Evolutionary conservation across 2,113 vertebrate genomes (phyloP), one percentile per base, ranked within the genome.

Genomic region (Telmatochromis bifrenatus): DNA sequence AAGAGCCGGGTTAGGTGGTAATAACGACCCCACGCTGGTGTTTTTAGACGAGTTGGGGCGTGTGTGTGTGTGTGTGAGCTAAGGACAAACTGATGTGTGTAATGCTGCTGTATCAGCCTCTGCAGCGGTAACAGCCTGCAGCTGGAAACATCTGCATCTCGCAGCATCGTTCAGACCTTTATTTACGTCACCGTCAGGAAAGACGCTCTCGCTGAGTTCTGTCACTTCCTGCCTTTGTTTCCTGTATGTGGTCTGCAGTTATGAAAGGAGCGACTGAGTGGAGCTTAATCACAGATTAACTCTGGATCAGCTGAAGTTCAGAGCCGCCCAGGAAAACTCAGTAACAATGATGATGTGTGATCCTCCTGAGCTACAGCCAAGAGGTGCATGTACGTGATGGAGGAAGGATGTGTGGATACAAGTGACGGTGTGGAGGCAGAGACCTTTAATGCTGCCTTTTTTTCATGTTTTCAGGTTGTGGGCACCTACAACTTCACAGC

Each of bases 401-500:
- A 62, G 31, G 31, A 62, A 62, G 31, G 58, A 62, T 62, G 17
- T 62, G 31, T 62, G 9, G 58, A 62, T 35, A 35, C 9, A n/a
- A 35, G 58, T 62, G 17, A 62, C 6, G 1, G 58, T 62, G 21
- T 47, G 39, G 39, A 28, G 39, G 14, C 6, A 4, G 21, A 26
- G 37, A 47, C 21, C 9, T 1, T 28, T 47, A 47, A 75, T 31
- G 9, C 6, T 47, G 42, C 9, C 21, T 28, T 23, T 62, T 23
- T 47, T 47, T 13, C 9, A 26, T 83, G 17, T 75, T 42, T 33
- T 68, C 95, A 99, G 98, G 97, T 98, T 81, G 92, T 97, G 0
- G 98, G 98, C 0, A 95, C 92, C 6, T 99, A 98, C 33, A 4
- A 97, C 80, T 99, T 99, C 58, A 4, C 89, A 1, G 98, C 97